These are phyloP conservation scores for Tapirus terrestris DNA, from an alignment of 2,113 vertebrate species.

Conservation along the genomic window DNA sequence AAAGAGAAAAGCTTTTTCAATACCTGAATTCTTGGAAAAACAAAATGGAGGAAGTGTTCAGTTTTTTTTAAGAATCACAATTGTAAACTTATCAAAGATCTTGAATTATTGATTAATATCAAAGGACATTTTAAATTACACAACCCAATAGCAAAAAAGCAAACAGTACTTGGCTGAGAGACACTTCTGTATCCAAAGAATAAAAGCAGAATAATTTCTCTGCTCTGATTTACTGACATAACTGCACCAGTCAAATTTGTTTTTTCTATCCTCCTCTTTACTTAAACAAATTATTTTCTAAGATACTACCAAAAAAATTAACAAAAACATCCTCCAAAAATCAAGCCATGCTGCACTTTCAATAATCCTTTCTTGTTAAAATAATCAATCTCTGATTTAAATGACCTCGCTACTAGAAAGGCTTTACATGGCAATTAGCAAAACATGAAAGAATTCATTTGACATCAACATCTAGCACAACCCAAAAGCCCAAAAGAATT, in stretches of 20 bases:
- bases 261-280: slow-evolving; percentile 18
- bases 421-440: background rate
- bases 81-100: slow-evolving; percentile 37
- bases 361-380: background rate
- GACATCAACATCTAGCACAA: slow-evolving; percentile 6
- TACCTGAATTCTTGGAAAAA: slow-evolving; percentile 96
- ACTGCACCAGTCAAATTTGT: background rate
- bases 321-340: background rate
- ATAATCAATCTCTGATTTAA: slow-evolving; percentile 37
- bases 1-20: slow-evolving; percentile 99
- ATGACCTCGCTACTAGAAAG: background rate
- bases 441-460: slow-evolving; percentile 20
- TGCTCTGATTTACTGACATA: slow-evolving; percentile 16
- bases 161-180: background rate
- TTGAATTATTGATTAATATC: slow-evolving; percentile 46
- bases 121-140: slow-evolving; percentile 44
- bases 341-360: slow-evolving; percentile 14
- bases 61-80: slow-evolving; percentile 65
- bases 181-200: slow-evolving; percentile 24
- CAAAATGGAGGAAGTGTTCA: slow-evolving; percentile 69
- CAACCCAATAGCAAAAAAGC: background rate
- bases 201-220: slow-evolving; percentile 39
- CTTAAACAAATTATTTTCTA: slow-evolving; percentile 19
- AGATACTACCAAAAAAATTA: background rate
- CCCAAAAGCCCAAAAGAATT: slow-evolving; percentile 1